Conservation (phyloP, 1,140 invertebrate genomes). For the Lepidurus couesii region DNA sequence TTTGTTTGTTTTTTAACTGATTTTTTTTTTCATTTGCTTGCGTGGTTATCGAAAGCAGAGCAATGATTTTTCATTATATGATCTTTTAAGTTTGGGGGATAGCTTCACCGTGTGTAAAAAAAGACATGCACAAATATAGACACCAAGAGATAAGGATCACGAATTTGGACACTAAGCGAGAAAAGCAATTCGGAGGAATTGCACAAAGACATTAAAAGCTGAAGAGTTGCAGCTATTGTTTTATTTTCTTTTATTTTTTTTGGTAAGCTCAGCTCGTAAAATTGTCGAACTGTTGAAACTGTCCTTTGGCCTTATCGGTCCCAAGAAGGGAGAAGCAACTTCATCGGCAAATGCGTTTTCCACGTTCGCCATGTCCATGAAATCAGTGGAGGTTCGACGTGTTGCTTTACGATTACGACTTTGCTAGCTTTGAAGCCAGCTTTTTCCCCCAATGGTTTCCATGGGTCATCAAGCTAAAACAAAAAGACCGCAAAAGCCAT, state of each 20-base stretch:
- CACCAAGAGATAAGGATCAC: neutral
- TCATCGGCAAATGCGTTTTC: conserved; percentile 18
- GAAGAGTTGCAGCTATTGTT: conserved; percentile 6
- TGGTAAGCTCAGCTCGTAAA: neutral
- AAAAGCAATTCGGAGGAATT: neutral
- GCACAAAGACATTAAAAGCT: neutral
- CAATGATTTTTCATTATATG: too few relatives aligned
- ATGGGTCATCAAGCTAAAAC: neutral
- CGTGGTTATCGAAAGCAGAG: too few relatives aligned
- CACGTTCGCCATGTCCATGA: neutral
- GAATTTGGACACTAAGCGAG: neutral
- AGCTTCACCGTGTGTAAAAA: too few relatives aligned
- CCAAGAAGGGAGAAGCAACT: conserved; percentile 21
- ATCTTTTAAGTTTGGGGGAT: too few relatives aligned
- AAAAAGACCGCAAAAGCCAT: conserved; percentile 4
- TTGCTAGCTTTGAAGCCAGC: neutral
- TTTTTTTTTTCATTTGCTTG: too few relatives aligned
- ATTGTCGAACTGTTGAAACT: conserved; percentile 9
- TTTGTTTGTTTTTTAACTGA: too few relatives aligned
- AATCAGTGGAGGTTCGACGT: conserved; percentile 18
- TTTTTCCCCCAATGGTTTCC: neutral
- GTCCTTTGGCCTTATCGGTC: conserved; percentile 19
- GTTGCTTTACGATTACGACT: conserved; percentile 15
- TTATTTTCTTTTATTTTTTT: neutral
- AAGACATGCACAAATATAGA: neutral